Base-by-base conservation (phyloP, 2,888 invertebrate genomes). In the Exocentrus adspersus region DNA sequence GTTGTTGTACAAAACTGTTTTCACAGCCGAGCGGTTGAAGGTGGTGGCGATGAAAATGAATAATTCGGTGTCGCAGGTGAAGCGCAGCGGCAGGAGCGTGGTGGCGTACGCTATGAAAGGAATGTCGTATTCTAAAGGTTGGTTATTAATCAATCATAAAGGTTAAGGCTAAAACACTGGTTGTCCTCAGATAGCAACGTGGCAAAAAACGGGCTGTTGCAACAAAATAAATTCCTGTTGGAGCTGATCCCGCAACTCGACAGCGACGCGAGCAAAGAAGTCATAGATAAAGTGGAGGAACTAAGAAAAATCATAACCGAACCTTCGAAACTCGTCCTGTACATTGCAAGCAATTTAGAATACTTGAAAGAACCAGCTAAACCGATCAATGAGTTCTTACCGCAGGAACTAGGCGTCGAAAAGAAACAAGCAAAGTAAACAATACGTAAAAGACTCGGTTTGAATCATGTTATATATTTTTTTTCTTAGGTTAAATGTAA, bases 21-120 rank as follows among this genome's bases (percentile, higher is more conserved):
- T 95, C 71, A 90, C 89, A 0, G 86, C 87, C 10, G 93, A 94
- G 53, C 84, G 95, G 67, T 80, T 95, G 46, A 87, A 90, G 73
- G 90, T 94, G 20, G 89, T 93, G 69, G 91, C 92, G 0, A 89
- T 90, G 66, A 92, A 95, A 80, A 87, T 95, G 83, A 86, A 91
- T 50, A 94, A 93, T 72, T 92, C 93, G 67, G 91, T 94, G 0
- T 86, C 93, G 1, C 89, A 91, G 80, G 86, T 88, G 57, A 92
- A 92, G 78, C 84, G 92, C 32, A 87, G 88, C 64, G 95, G 94
- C 1, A 84, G 88, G 74, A 87, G 87, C 68, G 88, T 96, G 77
- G 88, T 88, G 5, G 79, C 84, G 6, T 86, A 88, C 73, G 77
- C 90, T 2, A 84, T 90, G 80, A 86, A 85, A 66, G 87, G 87